Evolutionary conservation across 2,113 vertebrate genomes (phyloP), one percentile per base, ranked within the genome.

Genomic region (Collichthys lucidus): DNA sequence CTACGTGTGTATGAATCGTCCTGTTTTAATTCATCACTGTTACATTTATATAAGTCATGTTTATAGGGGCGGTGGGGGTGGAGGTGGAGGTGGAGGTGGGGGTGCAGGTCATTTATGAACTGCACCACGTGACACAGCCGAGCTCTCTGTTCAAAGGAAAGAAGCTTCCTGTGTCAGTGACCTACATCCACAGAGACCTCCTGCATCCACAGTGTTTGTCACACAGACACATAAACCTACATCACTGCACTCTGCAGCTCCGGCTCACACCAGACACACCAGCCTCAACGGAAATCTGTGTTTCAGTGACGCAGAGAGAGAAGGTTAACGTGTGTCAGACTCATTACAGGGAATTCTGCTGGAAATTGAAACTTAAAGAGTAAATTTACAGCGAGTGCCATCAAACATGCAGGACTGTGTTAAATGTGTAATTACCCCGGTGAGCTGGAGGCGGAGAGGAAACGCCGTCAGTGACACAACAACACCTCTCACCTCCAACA

Each of bases 381-480:
- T 84, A 88, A 88, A 92, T 86, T 88, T 59, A 74, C 83, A 84
- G 77, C 74, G 42, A 55, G 70, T 86, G 86, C 63, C 78, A 89
- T 63, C 79, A 87, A 80, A 88, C 88, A 83, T 81, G 75, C 53
- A 76, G 72, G 70, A 80, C 22, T 80, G 87, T 72, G 90, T 88
- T 86, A 88, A 91, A 80, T 70, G 76, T 79, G 84, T 90, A 85
- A 90, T 80, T 92, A 87, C 84, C 77, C 70, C 2, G 7, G 35
- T 35, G 26, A 26, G 26, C 2, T 26, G 26, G 26, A 89, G 88
- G 79, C 85, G 89, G 78, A 86, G 84, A 85, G 85, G 86, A 91
- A 91, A 79, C 79, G 84, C 73, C 84, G 47, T 78, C 77, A 75
- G 87, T 71, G 87, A 86, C 82, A 92, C 91, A 91, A 89, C 87